Evolutionary conservation across 2,888 invertebrate genomes (phyloP).

Genomic region (Glaucopsyche alexis): DNA sequence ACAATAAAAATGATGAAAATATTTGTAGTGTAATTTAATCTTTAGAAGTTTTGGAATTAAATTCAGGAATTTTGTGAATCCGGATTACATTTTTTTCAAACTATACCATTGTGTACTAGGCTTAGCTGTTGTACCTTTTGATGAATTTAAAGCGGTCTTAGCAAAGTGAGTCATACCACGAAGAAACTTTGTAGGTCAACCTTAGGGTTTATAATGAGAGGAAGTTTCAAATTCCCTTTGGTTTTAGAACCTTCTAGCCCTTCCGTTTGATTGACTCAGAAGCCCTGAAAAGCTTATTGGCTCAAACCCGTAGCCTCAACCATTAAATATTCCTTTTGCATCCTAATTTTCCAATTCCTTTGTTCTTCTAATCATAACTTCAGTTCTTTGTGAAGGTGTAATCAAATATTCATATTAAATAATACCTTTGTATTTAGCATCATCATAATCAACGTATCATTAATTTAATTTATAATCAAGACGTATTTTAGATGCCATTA

Average conservation of each 20-base stretch:
- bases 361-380: slow-evolving; percentile 25
- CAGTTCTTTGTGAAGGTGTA: slow-evolving; percentile 11
- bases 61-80: background rate
- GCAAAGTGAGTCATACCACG: background rate
- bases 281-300: background rate
- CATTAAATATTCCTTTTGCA: slow-evolving; percentile 26
- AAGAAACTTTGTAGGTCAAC: slow-evolving; percentile 2
- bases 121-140: background rate
- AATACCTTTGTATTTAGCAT: background rate
- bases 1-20: slow-evolving; percentile 6
- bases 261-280: background rate
- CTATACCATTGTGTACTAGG: background rate
- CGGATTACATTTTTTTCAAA: background rate
- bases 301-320: slow-evolving; percentile 10
- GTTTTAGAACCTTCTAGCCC: background rate
- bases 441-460: slow-evolving; percentile 7
- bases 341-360: slow-evolving; percentile 16
- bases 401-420: slow-evolving; percentile 26
- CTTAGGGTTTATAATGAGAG: background rate
- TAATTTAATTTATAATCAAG: slow-evolving; percentile 9
- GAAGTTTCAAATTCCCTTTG: background rate
- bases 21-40: background rate
- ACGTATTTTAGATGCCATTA: background rate
- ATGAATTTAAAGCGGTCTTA: background rate
- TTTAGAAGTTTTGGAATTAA: background rate